phyloP scores from a whole-genome alignment of 2,797 vertebrate species.

The Menidia menidia region DNA sequence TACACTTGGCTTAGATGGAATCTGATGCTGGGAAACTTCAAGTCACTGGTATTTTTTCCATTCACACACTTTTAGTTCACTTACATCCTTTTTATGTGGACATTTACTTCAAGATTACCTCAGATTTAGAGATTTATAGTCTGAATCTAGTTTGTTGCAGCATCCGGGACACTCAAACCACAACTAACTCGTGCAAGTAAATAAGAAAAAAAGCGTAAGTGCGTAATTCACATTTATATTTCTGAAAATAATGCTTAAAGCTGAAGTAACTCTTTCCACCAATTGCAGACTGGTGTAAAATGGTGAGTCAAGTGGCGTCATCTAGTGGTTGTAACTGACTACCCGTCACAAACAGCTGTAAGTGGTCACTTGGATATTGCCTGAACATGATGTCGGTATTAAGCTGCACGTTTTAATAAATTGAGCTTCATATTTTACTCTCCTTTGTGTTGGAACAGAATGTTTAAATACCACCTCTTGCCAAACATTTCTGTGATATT shows the following conservation, averaged over 20 bases:
- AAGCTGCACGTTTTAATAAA: neutral
- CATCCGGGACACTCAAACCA: constrained; percentile 43
- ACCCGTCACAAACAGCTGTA: neutral
- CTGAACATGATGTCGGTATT: neutral
- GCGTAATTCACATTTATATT: neutral
- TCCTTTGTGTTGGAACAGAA: neutral
- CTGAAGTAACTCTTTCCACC: neutral
- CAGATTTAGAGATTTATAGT: neutral
- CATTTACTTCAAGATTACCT: neutral
- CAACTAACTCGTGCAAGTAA: neutral
- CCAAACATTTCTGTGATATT: neutral
- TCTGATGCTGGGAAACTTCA: neutral
- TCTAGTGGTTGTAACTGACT: neutral
- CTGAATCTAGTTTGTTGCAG: constrained; percentile 49
- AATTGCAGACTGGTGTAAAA: neutral
- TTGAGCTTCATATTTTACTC: neutral
- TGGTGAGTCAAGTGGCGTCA: neutral
- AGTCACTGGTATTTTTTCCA: constrained; percentile 49
- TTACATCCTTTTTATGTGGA: neutral
- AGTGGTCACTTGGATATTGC: neutral
- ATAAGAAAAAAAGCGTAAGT: neutral
- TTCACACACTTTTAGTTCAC: constrained; percentile 2
- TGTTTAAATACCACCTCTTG: neutral
- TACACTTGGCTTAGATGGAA: neutral
- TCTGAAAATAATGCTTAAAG: neutral